Evolutionary conservation across 2,888 invertebrate genomes (phyloP), one percentile per base, ranked within the genome.

Genomic region (Eristalis intricaria): DNA sequence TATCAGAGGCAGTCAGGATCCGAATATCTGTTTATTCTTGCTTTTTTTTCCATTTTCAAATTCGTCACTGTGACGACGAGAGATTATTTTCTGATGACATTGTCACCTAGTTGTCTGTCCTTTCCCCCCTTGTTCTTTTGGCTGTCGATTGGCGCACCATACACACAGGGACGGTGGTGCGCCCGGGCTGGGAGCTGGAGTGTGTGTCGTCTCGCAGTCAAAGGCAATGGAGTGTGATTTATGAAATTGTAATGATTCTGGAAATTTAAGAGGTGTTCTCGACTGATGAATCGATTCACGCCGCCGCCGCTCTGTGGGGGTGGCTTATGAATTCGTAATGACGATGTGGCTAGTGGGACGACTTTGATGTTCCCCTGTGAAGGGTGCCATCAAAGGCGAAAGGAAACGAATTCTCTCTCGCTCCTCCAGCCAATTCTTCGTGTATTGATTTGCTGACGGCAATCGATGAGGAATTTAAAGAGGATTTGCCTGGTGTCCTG

Each of bases 181-280:
- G 29, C 29, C 0, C 7, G 23, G 11, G 2, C 38, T 32, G 22
- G 1, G 4, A 38, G 29, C 22, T 7, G 1, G 7, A 10, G 2
- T 22, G 15, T 10, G 22, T 35, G 7, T 13, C 19, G 13, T 58
- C 26, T 26, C 26, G 26, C 26, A 56, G 26, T 68, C 64, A 61
- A 66, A 65, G 60, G 69, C 77, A 71, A 58, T 78, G 64, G 65
- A 58, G 58, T 71, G 70, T 32, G 70, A 65, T 70, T 78, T 78
- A 65, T 78, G 70, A 71, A 78, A 71, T 65, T 40, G 58, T 58
- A 58, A 71, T 71, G 70, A 78, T 63, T 56, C 26, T 32, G 50
- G 26, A 35, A 69, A 40, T 64, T 64, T 64, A 64, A 63, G 63
- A 63, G 19, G 13, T 69, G 26, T 35, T 77, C 61, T 8, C 50